These are phyloP conservation scores for Hirtodrosophila duncani DNA, from an alignment of 2,888 invertebrate genomes.

Conservation along the genomic window DNA sequence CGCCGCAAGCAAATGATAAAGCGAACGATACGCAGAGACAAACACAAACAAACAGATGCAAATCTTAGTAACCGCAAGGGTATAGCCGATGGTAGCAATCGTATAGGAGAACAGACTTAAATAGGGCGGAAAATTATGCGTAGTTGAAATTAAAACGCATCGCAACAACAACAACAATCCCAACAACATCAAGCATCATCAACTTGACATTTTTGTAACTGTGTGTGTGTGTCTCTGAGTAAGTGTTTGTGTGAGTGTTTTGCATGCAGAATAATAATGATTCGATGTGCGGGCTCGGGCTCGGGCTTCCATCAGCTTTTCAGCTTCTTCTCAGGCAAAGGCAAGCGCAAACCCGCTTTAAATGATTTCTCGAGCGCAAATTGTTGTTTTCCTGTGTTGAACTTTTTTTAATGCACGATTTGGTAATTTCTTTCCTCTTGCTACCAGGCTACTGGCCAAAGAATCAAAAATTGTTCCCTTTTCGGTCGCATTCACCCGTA, in stretches of 20 bases:
- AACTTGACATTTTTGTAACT: constrained; percentile 44
- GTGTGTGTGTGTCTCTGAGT: constrained; percentile 7
- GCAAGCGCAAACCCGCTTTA: no score
- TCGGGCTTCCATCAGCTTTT: no score
- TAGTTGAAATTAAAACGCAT: constrained; percentile 37
- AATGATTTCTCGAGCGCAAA: constrained; percentile 42
- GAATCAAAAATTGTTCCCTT: constrained; percentile 24
- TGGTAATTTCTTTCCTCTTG: constrained; percentile 46
- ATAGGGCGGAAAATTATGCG: constrained; percentile 71
- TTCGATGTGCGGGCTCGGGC: no score
- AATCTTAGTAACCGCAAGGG: no score
- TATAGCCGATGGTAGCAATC: no score
- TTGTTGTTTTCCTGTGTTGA: constrained; percentile 57
- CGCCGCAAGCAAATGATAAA: no score
- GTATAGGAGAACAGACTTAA: constrained; percentile 44
- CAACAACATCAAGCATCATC: constrained; percentile 8
- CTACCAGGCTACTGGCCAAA: constrained; percentile 59
- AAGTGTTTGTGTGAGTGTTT: no score
- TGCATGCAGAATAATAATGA: no score
- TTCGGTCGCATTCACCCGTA: no score
- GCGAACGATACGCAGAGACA: no score
- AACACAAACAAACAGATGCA: no score
- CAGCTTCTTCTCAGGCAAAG: no score
- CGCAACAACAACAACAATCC: constrained; percentile 16
- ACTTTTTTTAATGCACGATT: constrained; percentile 51